Percentiles rank a stretch among this genome's conserved stretches.
phyloP scores from a whole-genome alignment of 2,113 vertebrate genomes.

The Podarcis muralis region DNA sequence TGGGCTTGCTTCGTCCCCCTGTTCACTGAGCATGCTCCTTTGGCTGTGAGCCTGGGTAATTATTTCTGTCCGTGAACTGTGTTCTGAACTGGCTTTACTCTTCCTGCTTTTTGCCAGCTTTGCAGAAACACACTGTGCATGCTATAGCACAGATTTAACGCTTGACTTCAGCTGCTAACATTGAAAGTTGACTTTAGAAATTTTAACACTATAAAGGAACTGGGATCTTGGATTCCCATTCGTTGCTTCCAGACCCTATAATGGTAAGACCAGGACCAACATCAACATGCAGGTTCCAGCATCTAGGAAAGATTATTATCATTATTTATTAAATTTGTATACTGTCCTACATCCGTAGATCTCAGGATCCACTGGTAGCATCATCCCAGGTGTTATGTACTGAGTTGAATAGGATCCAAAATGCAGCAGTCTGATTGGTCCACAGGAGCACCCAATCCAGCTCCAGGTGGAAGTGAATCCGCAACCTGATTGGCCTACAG shows the following conservation, averaged over 20 bases:
- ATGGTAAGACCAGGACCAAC: background rate
- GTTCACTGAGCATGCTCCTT: background rate
- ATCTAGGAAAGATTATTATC: too few species aligned
- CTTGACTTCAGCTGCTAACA: background rate
- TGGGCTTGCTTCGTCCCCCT: background rate
- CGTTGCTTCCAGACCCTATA: background rate
- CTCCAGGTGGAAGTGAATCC: too few species aligned
- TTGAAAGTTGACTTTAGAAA: background rate
- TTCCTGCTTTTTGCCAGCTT: slow-evolving; percentile 3
- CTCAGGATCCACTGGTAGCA: background rate
- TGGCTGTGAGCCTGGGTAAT: background rate
- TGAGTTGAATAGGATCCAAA: too few species aligned
- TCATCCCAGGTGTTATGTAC: too few species aligned
- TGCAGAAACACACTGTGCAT: slow-evolving; percentile 9
- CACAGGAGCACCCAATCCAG: too few species aligned
- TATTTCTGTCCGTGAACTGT: slow-evolving; percentile 14
- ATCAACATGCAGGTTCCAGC: background rate
- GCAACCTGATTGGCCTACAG: too few species aligned
- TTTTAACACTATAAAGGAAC: background rate
- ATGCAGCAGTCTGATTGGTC: too few species aligned
- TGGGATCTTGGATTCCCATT: background rate
- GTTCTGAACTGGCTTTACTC: background rate
- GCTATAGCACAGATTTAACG: slow-evolving; percentile 6
- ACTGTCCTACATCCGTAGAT: too few species aligned
- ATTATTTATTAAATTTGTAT: too few species aligned